Base-by-base conservation (phyloP, 2,797 vertebrate species). In the Fistularia tabacaria region DNA sequence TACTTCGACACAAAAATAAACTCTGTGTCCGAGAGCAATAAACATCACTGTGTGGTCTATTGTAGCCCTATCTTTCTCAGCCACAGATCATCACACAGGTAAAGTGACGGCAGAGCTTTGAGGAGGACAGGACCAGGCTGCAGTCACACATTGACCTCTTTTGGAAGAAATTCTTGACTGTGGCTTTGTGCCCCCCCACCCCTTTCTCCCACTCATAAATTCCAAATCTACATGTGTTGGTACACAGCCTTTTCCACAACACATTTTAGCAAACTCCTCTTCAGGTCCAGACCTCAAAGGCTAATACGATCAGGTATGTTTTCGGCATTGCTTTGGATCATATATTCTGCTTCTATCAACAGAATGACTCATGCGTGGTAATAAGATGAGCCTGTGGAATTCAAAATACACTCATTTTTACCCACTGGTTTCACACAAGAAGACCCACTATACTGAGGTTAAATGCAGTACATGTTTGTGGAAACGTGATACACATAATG, bases 351-450 rank as follows among this genome's bases (percentile, higher is more conserved):
- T 56, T 78, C 73, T 54, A 73, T 82, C 79, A 84, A 80, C 81
- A 80, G 74, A 73, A 73, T 89, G 85, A 88, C 71, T 89, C 85
- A 85, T 84, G 77, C 74, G 72, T 87, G 82, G 76, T 83, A 73
- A 79, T 69, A 73, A 64, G 68, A 52, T 53, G 67, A 72, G 75
- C 65, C 64, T 65, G 73, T 77, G 76, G 67, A 80, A 82, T 76
- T 76, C 45, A 69, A 43, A 71, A 70, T 36, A 57, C 62, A 65
- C 36, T 38, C 71, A 54, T 52, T 71, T 57, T 15, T 71, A 71
- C 67, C 53, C 69, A 57, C 48, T 37, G 11, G 7, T 14, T 25
- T 63, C 45, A 46, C 36, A 53, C 49, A 6, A 71, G 46, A 56
- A 53, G n/a, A 41, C 51, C 62, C 38, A 36, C 37, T 1, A 46